Conservation (phyloP, 2,797 vertebrate species). For the Scolopax rusticola region DNA sequence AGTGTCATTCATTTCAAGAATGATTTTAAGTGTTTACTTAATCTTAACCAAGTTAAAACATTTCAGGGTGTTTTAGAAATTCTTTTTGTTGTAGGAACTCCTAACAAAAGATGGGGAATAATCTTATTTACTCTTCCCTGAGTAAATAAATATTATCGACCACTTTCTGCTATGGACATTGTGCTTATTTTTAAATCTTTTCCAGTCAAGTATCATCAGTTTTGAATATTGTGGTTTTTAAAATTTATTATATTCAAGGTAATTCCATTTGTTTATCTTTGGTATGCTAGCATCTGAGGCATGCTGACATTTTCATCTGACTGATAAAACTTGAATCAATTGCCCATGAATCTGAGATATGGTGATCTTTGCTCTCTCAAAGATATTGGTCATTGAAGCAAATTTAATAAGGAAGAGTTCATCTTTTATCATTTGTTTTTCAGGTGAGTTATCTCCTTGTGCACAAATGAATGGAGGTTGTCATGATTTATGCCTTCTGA, state of each 20-base stretch:
- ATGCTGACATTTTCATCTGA: neutral
- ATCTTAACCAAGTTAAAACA: neutral
- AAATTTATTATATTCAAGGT: neutral
- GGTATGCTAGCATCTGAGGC: neutral
- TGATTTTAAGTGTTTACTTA: neutral
- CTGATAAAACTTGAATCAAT: conserved; percentile 1
- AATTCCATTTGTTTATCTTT: neutral
- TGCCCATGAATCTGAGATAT: neutral
- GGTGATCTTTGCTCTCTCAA: neutral
- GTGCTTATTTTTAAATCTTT: neutral
- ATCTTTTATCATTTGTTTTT: conserved; percentile 1
- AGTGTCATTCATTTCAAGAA: neutral
- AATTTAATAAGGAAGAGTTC: conserved; percentile 13
- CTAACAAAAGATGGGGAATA: neutral
- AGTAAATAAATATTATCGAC: neutral
- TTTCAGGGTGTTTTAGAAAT: neutral
- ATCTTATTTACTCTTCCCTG: neutral
- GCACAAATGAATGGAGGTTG: conserved; percentile 93
- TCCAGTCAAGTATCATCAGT: neutral
- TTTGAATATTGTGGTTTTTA: neutral
- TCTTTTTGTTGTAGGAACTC: neutral
- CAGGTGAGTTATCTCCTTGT: conserved; percentile 94
- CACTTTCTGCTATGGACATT: neutral
- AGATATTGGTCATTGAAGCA: neutral
- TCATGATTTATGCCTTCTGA: conserved; percentile 94